Evolutionary conservation across 1,140 invertebrate species (phyloP).

Genomic region (Trichomalopsis sarcophagae): DNA sequence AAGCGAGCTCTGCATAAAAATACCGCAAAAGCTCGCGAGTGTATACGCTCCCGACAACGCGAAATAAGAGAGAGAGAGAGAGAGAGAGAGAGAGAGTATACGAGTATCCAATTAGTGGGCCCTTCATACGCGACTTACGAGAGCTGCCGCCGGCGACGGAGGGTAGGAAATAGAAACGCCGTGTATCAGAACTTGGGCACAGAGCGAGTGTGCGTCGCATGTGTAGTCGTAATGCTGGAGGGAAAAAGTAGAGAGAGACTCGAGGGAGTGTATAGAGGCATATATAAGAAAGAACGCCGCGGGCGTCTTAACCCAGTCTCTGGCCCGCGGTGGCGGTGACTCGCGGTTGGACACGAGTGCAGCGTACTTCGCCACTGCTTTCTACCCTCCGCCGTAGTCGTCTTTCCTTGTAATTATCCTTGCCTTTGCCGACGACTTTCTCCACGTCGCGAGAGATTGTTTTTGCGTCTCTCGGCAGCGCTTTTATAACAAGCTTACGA

Average conservation of each 20-base stretch:
- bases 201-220: not conserved
- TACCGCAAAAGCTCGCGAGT: not conserved
- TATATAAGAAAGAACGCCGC: not conserved
- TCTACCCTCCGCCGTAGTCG: not conserved
- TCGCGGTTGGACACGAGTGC: conserved; percentile 13
- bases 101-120: conserved; percentile 41
- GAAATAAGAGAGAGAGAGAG: too few relatives aligned
- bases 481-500: not conserved
- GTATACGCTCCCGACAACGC: not conserved
- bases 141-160: not conserved
- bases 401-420: conserved; percentile 31
- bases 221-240: not conserved
- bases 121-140: not conserved
- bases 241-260: not conserved
- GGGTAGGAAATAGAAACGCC: not conserved
- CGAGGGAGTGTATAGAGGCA: not conserved
- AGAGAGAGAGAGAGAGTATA: not conserved
- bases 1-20: not conserved
- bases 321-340: not conserved
- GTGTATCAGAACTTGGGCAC: not conserved
- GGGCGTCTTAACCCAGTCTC: conserved; percentile 41
- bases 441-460: not conserved
- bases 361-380: not conserved
- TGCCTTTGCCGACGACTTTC: not conserved
- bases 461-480: not conserved